phyloP scores from a whole-genome alignment of 2,113 vertebrate species.

The Tyto alba region DNA sequence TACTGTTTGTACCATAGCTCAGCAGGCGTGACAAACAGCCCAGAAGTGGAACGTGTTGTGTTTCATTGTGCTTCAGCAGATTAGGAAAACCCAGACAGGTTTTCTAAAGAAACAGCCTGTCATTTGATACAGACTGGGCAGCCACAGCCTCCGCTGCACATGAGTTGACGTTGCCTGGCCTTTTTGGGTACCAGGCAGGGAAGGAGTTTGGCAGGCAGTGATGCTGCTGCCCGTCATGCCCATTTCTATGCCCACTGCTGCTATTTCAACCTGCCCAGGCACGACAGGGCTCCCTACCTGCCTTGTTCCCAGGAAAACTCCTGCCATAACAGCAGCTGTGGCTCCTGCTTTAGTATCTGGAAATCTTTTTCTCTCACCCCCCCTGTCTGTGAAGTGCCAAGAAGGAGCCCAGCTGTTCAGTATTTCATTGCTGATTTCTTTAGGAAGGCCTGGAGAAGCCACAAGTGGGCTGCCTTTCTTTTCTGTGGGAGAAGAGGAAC shows the following conservation, averaged over 20 bases:
- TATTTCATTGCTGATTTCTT: constrained; percentile 8
- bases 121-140: not conserved
- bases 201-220: not conserved
- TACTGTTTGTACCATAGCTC: not conserved
- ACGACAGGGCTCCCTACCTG: constrained; percentile 8
- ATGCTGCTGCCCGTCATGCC: not conserved
- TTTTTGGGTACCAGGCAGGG: not conserved
- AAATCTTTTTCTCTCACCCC: constrained; percentile 34
- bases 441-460: constrained; percentile 4
- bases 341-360: not conserved
- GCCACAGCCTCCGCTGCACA: not conserved
- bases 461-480: not conserved
- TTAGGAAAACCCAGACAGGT: not conserved
- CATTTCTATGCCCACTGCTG: not conserved
- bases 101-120: not conserved
- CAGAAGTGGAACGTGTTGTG: not conserved
- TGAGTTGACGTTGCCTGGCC: not conserved
- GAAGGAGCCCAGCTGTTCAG: constrained; percentile 57
- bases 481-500: not conserved
- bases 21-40: not conserved
- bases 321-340: not conserved
- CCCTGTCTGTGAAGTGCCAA: not conserved
- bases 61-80: not conserved
- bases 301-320: not conserved
- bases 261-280: not conserved